Base-by-base conservation (phyloP, 2,888 invertebrate species). In the Caenorhabditis panamensis region DNA sequence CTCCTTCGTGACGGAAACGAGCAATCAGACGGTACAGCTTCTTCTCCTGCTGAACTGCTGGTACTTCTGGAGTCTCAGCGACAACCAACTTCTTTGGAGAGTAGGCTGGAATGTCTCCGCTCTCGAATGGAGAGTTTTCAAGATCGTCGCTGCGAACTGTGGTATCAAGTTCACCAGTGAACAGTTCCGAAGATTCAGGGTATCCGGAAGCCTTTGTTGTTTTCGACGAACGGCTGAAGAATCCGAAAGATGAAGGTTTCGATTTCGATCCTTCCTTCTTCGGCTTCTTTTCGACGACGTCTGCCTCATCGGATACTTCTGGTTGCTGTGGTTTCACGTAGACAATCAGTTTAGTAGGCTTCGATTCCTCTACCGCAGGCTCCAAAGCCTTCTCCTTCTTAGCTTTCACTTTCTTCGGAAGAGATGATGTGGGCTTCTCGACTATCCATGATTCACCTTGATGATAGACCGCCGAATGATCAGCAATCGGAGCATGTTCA, bases 381-480 rank as follows among this genome's bases (percentile, higher is more conserved):
- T 22, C 61, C 5, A 22, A 5, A 22, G 13, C 16, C 36, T 61
- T 67, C 26, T 16, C 59, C 49, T 62, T 63, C 44, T 58, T 61
- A 11, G 54, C 53, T 37, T 47, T 62, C 16, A 44, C 62, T 13
- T 44, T 66, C 54, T 66, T 64, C 9, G 61, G 28, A 9, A 56
- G n/a, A 24, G 5, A 47, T 22, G 49, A 22, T 18, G 11, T 44
- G 6, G 36, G 37, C n/a, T 53, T 11, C 26, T 72, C 62, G 16
- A 54, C 58, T 31, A 36, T 62, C 81, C 64, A 66, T 0, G 73
- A 54, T 31, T 59, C 24, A 26, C 82, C 80, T 26, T 66, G 72
- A 63, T 80, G 77, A 51, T 83, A 80, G 44, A 71, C 80, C 6
- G 64, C 24, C 28, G 73, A 67, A 49, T 71, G 68, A 9, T 64